Conservation (phyloP, 2,888 invertebrate genomes). For the Artemia sinica region DNA sequence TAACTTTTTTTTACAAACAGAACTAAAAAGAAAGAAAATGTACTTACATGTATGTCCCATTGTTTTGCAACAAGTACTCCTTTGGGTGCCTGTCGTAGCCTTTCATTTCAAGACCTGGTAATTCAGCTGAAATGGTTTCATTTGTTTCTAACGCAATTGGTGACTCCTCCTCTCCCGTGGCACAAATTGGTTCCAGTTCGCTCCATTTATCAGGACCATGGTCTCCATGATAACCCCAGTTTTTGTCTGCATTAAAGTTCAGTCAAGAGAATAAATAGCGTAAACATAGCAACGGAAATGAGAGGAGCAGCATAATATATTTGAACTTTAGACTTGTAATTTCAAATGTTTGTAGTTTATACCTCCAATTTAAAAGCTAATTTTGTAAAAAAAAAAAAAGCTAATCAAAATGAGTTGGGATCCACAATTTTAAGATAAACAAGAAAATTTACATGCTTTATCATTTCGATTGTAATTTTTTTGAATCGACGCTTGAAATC, state of each 20-base stretch:
- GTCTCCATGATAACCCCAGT: not conserved
- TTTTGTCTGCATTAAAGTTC: not conserved
- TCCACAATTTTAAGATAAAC: too few relatives aligned
- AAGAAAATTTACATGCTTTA: too few relatives aligned
- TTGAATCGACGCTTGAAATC: too few relatives aligned
- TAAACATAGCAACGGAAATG: not conserved
- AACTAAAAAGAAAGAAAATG: not conserved
- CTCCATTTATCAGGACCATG: conserved; percentile 8
- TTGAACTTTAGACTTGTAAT: too few relatives aligned
- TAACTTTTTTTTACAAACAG: not conserved
- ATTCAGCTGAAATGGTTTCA: conserved; percentile 3
- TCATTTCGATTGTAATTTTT: too few relatives aligned
- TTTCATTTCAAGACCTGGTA: not conserved
- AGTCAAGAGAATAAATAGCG: not conserved
- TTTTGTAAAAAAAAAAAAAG: too few relatives aligned
- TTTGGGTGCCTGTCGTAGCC: not conserved
- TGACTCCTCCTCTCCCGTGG: not conserved
- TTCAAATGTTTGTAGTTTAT: too few relatives aligned
- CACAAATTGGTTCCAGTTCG: not conserved
- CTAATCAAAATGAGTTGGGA: too few relatives aligned
- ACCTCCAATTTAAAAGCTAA: too few relatives aligned
- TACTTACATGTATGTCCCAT: conserved; percentile 10
- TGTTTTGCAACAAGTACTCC: not conserved
- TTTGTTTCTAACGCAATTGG: not conserved
- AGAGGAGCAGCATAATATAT: too few relatives aligned